These are phyloP conservation scores for Jordanella pulchra DNA, from an alignment of 2,797 vertebrate genomes.

Conservation along the genomic window DNA sequence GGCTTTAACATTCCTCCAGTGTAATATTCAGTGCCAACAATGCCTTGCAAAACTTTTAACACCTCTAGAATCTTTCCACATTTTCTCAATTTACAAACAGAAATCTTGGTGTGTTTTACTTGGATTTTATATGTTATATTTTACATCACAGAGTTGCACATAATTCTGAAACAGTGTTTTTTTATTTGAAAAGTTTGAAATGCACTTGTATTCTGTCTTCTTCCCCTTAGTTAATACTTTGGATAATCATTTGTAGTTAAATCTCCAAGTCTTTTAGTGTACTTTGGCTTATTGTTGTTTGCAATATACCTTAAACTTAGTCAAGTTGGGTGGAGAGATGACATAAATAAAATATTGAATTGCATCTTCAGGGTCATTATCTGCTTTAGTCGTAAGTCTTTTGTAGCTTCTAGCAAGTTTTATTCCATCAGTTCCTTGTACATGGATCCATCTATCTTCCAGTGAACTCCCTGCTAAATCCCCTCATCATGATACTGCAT, in stretches of 20 bases:
- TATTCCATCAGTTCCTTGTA: background rate
- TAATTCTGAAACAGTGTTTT: background rate
- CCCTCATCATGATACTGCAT: background rate
- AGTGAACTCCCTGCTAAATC: background rate
- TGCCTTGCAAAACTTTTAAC: background rate
- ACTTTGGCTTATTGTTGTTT: background rate
- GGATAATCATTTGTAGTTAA: background rate
- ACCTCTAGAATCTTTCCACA: too few species aligned
- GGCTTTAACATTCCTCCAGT: slow-evolving; percentile 67
- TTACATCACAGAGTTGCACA: background rate
- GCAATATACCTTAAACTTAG: background rate
- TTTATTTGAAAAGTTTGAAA: background rate
- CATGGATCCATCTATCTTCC: background rate
- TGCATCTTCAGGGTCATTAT: background rate
- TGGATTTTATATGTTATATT: background rate
- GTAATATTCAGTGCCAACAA: slow-evolving; percentile 1
- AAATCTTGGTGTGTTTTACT: background rate
- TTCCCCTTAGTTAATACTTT: background rate
- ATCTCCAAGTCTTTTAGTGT: background rate
- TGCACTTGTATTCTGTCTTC: background rate
- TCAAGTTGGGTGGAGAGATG: background rate
- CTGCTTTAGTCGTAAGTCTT: background rate
- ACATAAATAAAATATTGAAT: background rate
- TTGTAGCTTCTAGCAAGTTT: background rate
- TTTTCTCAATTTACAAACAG: background rate